phyloP scores from a whole-genome alignment of 1,140 invertebrate genomes.

The Lepidurus couesii region DNA sequence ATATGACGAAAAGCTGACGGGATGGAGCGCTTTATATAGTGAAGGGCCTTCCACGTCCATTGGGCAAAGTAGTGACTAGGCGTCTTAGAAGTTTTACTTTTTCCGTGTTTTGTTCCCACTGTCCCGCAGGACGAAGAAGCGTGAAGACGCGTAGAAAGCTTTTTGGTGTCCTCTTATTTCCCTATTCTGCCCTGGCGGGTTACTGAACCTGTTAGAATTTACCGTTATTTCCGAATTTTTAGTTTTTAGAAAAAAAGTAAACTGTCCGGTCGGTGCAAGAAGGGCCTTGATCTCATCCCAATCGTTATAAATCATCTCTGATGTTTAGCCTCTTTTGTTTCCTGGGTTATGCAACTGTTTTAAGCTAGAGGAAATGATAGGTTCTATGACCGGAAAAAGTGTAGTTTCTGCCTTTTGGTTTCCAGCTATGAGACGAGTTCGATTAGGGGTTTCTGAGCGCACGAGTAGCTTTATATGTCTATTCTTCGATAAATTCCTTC shows the following conservation, averaged over 20 bases:
- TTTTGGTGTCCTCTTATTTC: not conserved
- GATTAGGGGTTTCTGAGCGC: too few species aligned
- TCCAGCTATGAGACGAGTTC: too few species aligned
- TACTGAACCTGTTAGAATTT: conserved; percentile 1
- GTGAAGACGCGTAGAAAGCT: not conserved
- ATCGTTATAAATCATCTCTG: not conserved
- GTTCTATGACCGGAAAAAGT: too few species aligned
- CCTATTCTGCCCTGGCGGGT: not conserved
- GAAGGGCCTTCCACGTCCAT: not conserved
- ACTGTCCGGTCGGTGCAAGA: not conserved
- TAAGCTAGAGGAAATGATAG: too few species aligned
- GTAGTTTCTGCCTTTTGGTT: too few species aligned
- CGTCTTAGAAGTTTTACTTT: not conserved
- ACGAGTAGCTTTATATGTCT: too few species aligned
- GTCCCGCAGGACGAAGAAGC: not conserved
- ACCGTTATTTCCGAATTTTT: not conserved
- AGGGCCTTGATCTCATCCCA: not conserved
- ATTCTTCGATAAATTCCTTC: not conserved
- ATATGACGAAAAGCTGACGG: not conserved
- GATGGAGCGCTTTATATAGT: not conserved
- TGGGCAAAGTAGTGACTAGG: not conserved
- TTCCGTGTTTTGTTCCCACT: not conserved
- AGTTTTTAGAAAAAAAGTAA: not conserved
- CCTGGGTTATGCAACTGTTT: too few species aligned
- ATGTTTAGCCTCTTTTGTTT: not conserved